Conservation (phyloP, 2,888 invertebrate genomes). For the Trachelus troglodyta region DNA sequence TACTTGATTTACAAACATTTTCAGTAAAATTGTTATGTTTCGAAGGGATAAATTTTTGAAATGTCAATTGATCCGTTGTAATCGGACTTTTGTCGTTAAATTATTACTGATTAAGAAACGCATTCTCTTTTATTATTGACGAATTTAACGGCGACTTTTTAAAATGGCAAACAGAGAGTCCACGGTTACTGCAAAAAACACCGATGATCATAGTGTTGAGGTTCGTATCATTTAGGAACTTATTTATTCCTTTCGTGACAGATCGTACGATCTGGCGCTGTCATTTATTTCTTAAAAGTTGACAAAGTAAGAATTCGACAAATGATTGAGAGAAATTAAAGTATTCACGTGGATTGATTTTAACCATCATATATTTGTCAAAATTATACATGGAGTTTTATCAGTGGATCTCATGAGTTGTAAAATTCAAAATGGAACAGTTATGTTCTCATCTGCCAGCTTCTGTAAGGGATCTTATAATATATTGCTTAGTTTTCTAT, state of each 20-base stretch:
- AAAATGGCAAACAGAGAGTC: constrained; percentile 62
- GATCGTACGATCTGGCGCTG: not conserved
- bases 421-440: constrained; percentile 26
- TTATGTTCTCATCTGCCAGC: constrained; percentile 24
- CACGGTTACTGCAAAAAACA: constrained; percentile 53
- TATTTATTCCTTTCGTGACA: constrained; percentile 7
- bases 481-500: constrained; percentile 22
- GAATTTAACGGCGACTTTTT: constrained; percentile 19
- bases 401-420: constrained; percentile 9
- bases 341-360: constrained; percentile 7
- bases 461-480: constrained; percentile 26
- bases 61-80: not conserved
- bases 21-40: not conserved
- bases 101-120: not conserved
- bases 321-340: constrained; percentile 9
- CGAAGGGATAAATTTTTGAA: not conserved
- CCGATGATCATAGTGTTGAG: constrained; percentile 67
- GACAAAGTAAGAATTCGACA: constrained; percentile 6
- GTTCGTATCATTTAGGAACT: constrained; percentile 44
- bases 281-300: constrained; percentile 10
- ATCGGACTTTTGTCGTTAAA: not conserved
- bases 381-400: constrained; percentile 12
- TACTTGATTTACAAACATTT: not conserved
- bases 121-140: not conserved
- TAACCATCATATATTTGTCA: constrained; percentile 4